A percentile compares a stretch with the other conserved stretches of the same genome.
These are phyloP conservation scores for Eulacestoma nigropectus DNA, from an alignment of 2,113 vertebrate genomes.

Conservation along the genomic window DNA sequence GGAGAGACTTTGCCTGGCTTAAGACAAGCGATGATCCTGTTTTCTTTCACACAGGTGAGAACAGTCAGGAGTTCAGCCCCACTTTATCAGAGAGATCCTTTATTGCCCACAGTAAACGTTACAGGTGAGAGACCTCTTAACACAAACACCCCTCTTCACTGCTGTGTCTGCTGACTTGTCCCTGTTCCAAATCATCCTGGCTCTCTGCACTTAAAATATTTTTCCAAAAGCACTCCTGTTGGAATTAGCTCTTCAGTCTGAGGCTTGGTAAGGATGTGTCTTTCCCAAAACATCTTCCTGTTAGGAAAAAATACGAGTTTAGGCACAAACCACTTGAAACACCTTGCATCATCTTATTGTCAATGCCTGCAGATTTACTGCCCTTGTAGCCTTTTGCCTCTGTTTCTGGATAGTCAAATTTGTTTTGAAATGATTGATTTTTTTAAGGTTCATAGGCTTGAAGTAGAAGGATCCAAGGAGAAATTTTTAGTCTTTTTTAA, in stretches of 20 bases:
- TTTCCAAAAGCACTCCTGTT: not conserved
- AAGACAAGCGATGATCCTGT: not conserved
- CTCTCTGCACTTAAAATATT: not conserved
- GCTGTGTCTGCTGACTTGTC: not conserved
- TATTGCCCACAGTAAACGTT: conserved; percentile 74
- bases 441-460: not conserved
- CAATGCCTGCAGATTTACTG: not conserved
- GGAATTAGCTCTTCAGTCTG: not conserved
- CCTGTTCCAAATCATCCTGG: not conserved
- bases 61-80: conserved; percentile 92
- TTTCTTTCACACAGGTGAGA: conserved; percentile 80
- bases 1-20: not conserved
- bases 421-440: not conserved
- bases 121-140: conserved; percentile 68
- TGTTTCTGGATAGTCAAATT: not conserved
- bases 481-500: not conserved
- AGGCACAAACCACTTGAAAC: not conserved
- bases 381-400: not conserved
- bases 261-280: not conserved
- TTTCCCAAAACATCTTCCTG: not conserved
- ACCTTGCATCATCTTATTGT: not conserved
- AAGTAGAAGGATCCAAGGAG: not conserved
- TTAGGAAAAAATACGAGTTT: not conserved
- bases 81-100: conserved; percentile 79
- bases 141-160: not conserved